Evolutionary conservation across 2,888 invertebrate species (phyloP), one percentile per base, ranked within the genome.

Genomic region (Hirtodrosophila duncani): DNA sequence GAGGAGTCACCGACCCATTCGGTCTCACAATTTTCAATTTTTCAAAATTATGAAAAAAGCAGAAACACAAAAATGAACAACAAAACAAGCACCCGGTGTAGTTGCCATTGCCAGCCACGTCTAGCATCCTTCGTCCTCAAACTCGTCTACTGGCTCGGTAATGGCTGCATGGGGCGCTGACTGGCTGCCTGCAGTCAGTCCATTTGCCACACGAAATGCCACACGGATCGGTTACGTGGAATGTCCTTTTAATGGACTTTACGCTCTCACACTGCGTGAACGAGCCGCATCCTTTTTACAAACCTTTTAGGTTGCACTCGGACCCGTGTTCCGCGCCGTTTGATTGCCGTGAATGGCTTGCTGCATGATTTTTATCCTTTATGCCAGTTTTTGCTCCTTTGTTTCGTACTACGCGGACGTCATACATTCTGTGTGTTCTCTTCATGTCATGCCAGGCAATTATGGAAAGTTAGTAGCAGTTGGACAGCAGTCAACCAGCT

Each of bases 161-260:
- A 4, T 39, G 72, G 68, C 72, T 81, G 68, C 71, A 72, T 72
- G 78, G 52, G 58, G 67, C 49, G 55, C 57, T 64, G 65, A 42
- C 29, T 49, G 23, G 39, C 29, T 50, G 64, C 67, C 44, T 57
- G 66, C 63, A 49, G 70, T 37, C 57, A 63, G 63, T 63, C 70
- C 63, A 67, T 72, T 68, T 69, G 69, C 64, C 62, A 64, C 57
- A 67, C 70, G 67, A 62, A 62, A 60, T 67, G 67, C 63, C 72
- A 38, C 68, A 63, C 68, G 72, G 78, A 81, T 72, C 78, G 80
- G 77, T 64, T 60, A 69, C 67, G 67, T 81, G 72, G 77, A 75
- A 75, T 75, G 75, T 79, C 67, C 81, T 79, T 75, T 81, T 75
- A 75, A 75, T 75, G 65, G 80, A 75, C 81, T 81, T 61, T 62